phyloP scores from a whole-genome alignment of 2,888 invertebrate species.

The Amphipoea oculea region DNA sequence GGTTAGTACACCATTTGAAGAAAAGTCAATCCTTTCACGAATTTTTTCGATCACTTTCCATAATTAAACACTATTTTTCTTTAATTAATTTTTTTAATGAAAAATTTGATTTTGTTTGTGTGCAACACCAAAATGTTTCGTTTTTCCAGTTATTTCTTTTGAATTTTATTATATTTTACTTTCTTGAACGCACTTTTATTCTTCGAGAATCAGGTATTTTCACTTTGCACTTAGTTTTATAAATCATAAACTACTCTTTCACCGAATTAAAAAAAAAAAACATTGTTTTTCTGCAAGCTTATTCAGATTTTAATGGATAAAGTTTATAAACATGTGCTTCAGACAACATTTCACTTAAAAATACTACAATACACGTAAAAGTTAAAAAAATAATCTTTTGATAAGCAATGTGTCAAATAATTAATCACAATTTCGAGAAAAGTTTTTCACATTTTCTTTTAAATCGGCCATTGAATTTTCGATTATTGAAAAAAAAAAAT shows the following conservation, averaged over 20 bases:
- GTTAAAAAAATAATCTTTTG: too few species aligned
- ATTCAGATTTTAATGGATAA: neutral
- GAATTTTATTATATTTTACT: neutral
- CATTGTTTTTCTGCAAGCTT: neutral
- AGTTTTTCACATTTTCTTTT: neutral
- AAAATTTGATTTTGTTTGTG: neutral
- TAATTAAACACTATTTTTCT: neutral
- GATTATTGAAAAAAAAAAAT: too few species aligned
- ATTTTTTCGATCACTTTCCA: neutral
- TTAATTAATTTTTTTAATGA: neutral
- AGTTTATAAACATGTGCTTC: neutral
- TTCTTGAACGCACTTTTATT: neutral
- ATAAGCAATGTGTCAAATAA: neutral
- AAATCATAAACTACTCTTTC: neutral
- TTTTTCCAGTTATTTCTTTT: neutral
- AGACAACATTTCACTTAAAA: neutral
- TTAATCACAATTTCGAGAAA: neutral
- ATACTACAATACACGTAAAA: neutral
- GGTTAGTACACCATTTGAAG: neutral
- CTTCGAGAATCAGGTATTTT: neutral
- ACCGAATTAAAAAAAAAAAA: neutral
- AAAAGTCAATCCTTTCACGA: neutral
- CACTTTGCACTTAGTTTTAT: neutral
- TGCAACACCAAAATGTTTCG: neutral
- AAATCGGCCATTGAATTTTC: neutral